A percentile compares a stretch with the other conserved stretches of the same genome.
These are phyloP conservation scores for Pterostichus madidus DNA, from an alignment of 2,888 invertebrate genomes.

Conservation along the genomic window DNA sequence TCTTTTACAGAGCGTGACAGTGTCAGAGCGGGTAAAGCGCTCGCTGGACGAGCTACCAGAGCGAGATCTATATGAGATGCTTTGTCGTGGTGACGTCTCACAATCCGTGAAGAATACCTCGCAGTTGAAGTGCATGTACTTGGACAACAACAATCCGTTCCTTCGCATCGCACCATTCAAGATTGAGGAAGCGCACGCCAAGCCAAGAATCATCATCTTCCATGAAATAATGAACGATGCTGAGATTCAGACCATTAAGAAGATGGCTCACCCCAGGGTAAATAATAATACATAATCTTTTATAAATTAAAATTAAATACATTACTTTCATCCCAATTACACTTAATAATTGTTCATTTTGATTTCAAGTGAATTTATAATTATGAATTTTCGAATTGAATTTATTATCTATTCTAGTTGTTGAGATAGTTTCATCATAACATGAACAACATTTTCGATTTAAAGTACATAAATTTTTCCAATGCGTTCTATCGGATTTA, in stretches of 20 bases:
- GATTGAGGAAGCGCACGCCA: conserved; percentile 85
- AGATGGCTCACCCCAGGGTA: conserved; percentile 92
- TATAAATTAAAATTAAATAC: neutral
- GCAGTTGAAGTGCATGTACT: conserved; percentile 87
- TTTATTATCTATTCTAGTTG: too few relatives aligned
- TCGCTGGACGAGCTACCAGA: conserved; percentile 78
- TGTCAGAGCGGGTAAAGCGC: conserved; percentile 74
- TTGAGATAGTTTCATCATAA: too few relatives aligned
- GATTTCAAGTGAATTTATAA: too few relatives aligned
- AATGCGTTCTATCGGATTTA: too few relatives aligned
- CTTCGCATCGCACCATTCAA: conserved; percentile 89
- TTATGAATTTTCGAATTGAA: too few relatives aligned
- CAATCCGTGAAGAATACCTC: conserved; percentile 76
- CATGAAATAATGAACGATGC: conserved; percentile 92
- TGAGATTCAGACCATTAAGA: conserved; percentile 92
- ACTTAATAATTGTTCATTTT: too few relatives aligned
- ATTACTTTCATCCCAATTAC: neutral
- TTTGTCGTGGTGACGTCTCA: conserved; percentile 88
- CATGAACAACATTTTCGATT: too few relatives aligned
- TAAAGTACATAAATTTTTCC: too few relatives aligned
- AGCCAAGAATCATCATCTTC: conserved; percentile 91
- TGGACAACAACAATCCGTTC: conserved; percentile 85
- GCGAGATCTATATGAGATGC: conserved; percentile 85
- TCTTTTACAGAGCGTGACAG: conserved; percentile 72
- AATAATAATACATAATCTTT: conserved; percentile 71